phyloP scores from a whole-genome alignment of 1,140 invertebrate genomes.

The Drosophila oshimai region DNA sequence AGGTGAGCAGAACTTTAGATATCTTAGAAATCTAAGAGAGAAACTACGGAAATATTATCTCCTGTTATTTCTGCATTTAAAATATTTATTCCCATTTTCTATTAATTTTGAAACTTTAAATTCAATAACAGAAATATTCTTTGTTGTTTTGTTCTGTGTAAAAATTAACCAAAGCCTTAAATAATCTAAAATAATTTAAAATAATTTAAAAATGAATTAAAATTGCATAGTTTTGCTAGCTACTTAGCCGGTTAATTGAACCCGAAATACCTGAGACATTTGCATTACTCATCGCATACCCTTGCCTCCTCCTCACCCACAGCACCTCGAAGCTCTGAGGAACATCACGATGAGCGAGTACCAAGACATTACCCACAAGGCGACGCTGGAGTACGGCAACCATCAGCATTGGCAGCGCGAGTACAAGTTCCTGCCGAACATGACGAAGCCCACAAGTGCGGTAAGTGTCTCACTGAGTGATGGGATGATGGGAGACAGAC shows the following conservation, averaged over 20 bases:
- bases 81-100: too few species aligned
- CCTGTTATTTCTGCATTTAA: too few species aligned
- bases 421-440: slow-evolving; percentile 75
- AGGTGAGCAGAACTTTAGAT: too few species aligned
- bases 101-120: too few species aligned
- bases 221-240: not conserved
- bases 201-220: too few species aligned
- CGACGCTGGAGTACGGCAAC: slow-evolving; percentile 49
- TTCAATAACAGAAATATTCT: too few species aligned
- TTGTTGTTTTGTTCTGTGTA: too few species aligned
- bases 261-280: not conserved
- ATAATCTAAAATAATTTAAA: too few species aligned
- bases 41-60: too few species aligned
- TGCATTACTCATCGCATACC: not conserved
- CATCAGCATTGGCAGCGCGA: slow-evolving; percentile 49
- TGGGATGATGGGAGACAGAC: not conserved
- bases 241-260: not conserved
- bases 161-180: too few species aligned
- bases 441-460: slow-evolving; percentile 55
- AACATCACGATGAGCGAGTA: slow-evolving; percentile 51
- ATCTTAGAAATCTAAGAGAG: too few species aligned
- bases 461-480: slow-evolving; percentile 41
- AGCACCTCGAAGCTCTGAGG: slow-evolving; percentile 48
- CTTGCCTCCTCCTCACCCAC: not conserved
- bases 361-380: slow-evolving; percentile 15